These are phyloP conservation scores for Morone saxatilis DNA, from an alignment of 2,113 vertebrate species.

Conservation along the genomic window DNA sequence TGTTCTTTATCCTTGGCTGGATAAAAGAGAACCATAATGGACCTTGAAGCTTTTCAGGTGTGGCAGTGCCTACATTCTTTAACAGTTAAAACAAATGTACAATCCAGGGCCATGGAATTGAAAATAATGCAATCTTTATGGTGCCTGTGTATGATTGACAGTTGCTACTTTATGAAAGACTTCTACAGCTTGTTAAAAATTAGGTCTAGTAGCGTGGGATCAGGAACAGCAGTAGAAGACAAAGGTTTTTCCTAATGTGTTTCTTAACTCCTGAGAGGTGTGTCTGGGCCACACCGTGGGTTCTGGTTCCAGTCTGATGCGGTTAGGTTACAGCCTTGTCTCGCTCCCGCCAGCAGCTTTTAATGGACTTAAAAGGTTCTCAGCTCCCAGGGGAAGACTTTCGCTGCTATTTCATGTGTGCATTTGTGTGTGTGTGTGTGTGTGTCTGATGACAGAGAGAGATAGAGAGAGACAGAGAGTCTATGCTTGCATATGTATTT, in stretches of 20 bases:
- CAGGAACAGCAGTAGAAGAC: conserved; percentile 57
- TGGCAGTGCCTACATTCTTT: conserved; percentile 45
- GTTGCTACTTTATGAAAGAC: conserved; percentile 35
- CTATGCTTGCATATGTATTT: conserved; percentile 26
- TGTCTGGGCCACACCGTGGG: conserved; percentile 59
- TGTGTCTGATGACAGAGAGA: conserved; percentile 40
- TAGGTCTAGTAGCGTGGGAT: conserved; percentile 47
- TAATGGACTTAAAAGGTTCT: conserved; percentile 80
- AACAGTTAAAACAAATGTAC: conserved; percentile 61
- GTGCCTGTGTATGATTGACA: conserved; percentile 46
- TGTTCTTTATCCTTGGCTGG: conserved; percentile 65
- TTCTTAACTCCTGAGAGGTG: conserved; percentile 64
- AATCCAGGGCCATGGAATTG: conserved; percentile 22
- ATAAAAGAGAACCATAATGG: conserved; percentile 52
- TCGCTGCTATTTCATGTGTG: conserved; percentile 51
- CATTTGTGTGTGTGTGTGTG: conserved; percentile 40
- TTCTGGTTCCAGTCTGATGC: conserved; percentile 76
- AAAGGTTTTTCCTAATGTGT: conserved; percentile 67
- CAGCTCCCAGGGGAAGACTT: conserved; percentile 69
- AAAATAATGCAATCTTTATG: conserved; percentile 53
- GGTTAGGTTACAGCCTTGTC: conserved; percentile 74
- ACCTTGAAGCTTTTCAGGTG: conserved; percentile 68
- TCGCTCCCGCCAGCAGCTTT: conserved; percentile 70
- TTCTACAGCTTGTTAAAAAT: conserved; percentile 53
- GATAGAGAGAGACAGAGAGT: conserved; percentile 22